These are phyloP conservation scores for Conomelus anceps DNA, from an alignment of 2,888 invertebrate species.

Conservation along the genomic window DNA sequence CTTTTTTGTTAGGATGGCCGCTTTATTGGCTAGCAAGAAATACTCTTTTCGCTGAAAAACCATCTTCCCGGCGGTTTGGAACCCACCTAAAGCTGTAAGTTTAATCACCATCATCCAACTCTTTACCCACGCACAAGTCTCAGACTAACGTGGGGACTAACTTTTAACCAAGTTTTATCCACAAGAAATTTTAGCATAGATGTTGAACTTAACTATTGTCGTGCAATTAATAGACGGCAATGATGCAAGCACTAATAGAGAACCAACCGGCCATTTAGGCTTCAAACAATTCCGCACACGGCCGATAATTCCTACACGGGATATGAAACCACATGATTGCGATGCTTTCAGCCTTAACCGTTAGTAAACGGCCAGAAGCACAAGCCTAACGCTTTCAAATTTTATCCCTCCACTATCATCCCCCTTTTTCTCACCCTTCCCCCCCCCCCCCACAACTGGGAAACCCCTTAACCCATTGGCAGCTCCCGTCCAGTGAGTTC, in stretches of 20 bases:
- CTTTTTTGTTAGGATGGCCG: too few relatives aligned
- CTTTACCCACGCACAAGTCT: too few relatives aligned
- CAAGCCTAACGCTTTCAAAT: neutral
- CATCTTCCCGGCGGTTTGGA: too few relatives aligned
- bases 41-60: too few relatives aligned
- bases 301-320: neutral
- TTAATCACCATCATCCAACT: too few relatives aligned
- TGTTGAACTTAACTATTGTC: neutral
- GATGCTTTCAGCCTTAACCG: neutral
- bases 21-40: too few relatives aligned
- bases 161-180: too few relatives aligned
- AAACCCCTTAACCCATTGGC: neutral
- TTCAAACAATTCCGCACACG: neutral
- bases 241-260: neutral
- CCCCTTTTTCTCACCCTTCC: too few relatives aligned
- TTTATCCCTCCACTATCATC: neutral
- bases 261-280: neutral
- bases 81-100: too few relatives aligned
- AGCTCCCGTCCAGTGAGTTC: neutral
- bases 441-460: neutral
- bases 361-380: neutral
- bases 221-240: neutral
- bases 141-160: too few relatives aligned
- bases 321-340: neutral
- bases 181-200: neutral